phyloP scores from a whole-genome alignment of 2,888 invertebrate species.

The Tenthredo amoena region DNA sequence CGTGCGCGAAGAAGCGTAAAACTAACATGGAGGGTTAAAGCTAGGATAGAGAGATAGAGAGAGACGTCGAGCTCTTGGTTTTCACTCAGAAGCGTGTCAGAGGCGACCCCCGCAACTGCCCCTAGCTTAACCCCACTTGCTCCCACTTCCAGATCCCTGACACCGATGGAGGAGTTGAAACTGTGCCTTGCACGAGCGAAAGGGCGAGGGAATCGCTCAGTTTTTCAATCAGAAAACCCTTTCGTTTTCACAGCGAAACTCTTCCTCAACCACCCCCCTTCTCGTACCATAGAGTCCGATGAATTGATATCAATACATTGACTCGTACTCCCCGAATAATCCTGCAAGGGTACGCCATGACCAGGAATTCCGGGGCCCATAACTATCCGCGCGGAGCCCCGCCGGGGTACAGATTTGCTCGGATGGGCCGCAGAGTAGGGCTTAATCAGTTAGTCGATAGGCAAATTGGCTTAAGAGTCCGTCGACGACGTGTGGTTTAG shows the following conservation, averaged over 20 bases:
- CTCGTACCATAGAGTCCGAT: neutral
- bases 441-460: constrained; percentile 78
- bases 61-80: constrained; percentile 58
- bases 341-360: neutral
- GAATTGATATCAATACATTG: neutral
- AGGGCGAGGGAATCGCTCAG: neutral
- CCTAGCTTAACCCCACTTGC: constrained; percentile 74
- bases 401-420: constrained; percentile 40
- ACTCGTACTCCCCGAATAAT: neutral
- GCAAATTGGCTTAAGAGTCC: constrained; percentile 77
- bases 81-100: constrained; percentile 71
- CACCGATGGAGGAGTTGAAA: constrained; percentile 69
- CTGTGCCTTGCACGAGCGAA: constrained; percentile 49
- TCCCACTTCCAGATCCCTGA: constrained; percentile 59
- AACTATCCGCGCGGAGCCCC: constrained; percentile 11
- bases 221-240: constrained; percentile 19
- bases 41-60: constrained; percentile 6
- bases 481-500: constrained; percentile 71
- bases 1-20: constrained; percentile 31
- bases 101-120: constrained; percentile 72
- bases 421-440: constrained; percentile 71
- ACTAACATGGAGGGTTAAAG: constrained; percentile 32
- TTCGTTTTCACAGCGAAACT: neutral
- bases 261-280: too few relatives aligned
- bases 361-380: neutral